Conservation (phyloP, 2,888 invertebrate species). For the Eupithecia exiguata region DNA sequence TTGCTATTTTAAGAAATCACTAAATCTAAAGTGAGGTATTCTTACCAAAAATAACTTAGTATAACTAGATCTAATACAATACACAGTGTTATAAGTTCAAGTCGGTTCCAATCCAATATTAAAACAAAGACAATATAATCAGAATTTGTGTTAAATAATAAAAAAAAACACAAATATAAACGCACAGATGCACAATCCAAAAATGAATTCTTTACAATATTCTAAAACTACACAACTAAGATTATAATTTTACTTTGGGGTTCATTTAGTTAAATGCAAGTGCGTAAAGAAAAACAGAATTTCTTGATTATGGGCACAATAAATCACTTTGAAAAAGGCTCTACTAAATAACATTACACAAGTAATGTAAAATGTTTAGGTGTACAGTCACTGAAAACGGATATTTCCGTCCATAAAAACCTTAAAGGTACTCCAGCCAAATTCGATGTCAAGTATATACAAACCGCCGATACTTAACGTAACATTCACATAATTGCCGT, state of each 20-base stretch:
- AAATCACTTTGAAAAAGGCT: background rate
- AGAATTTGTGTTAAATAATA: background rate
- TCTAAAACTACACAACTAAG: background rate
- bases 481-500: background rate
- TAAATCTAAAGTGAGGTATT: background rate
- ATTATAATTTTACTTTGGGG: conserved; percentile 4
- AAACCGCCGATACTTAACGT: background rate
- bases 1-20: background rate
- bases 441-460: background rate
- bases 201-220: background rate
- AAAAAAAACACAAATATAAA: background rate
- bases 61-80: background rate
- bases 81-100: background rate
- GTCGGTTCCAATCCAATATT: background rate
- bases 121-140: background rate
- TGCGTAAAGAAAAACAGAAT: background rate
- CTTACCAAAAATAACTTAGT: background rate
- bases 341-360: background rate
- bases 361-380: background rate
- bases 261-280: conserved; percentile 2
- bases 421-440: background rate
- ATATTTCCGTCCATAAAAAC: background rate
- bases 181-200: background rate
- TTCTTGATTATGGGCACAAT: background rate
- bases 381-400: background rate